Evolutionary conservation across 1,140 invertebrate species (phyloP), one percentile per base, ranked within the genome.

Genomic region (Aphelinus certus): DNA sequence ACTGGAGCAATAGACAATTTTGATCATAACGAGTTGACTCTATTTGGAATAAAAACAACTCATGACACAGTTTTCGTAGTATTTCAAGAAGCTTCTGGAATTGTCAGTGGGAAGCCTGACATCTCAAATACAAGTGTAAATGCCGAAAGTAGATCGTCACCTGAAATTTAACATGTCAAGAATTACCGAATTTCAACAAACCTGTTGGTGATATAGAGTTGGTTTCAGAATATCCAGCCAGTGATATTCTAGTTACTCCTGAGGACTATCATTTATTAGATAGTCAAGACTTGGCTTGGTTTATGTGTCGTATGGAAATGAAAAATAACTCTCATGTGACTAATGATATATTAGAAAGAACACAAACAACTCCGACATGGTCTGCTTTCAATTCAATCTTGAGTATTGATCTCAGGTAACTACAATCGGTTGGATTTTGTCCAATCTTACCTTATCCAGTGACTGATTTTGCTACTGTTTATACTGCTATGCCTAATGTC

Each of bases 1-100:
- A n/a, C n/a, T n/a, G 76, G 66, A 3, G 74, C 73, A 2, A 72
- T 78, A n/a, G 78, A 78, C 47, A 78, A 78, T 66, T 79, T 79
- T 62, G 75, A 79, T 73, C 76, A 79, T 61, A 63, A 76, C n/a
- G 75, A 73, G 64, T 48, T 9, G 2, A 78, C 76, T 2, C 10
- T 47, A 45, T 76, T 74, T 9, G 78, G 75, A 10, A 47, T 74
- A 9, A 62, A 78, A 53, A 67, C 62, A 6, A 78, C 69, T 1
- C 74, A 79, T 45, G 76, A 76, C 58, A 78, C 78, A 1, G 73
- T 77, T 1, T 51, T 55, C 26, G 73, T 76, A 26, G n/a, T 76
- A 3, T 76, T 73, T 72, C 65, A 76, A 76, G 53, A 73, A 45
- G 26, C 26, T 62, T 56, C n/a, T n/a, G n/a, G n/a, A n/a, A n/a